phyloP scores from a whole-genome alignment of 1,140 invertebrate species.

The Argopecten irradians region DNA sequence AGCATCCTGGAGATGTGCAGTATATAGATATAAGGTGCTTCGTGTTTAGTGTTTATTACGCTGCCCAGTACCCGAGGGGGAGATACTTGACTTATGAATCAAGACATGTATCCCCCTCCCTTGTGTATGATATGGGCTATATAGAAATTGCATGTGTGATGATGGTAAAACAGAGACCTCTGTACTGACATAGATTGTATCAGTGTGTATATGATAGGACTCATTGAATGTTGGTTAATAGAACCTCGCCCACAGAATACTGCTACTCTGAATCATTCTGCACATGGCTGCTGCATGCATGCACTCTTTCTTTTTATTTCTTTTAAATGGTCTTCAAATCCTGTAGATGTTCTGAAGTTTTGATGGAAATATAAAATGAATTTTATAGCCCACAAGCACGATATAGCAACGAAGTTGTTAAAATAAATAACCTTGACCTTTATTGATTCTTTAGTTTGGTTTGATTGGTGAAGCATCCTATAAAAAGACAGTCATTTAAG shows the following conservation, averaged over 20 bases:
- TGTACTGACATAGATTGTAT: not conserved
- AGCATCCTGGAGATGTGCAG: not conserved
- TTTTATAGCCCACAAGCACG: too few relatives aligned
- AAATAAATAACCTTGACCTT: too few relatives aligned
- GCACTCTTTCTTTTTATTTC: not conserved
- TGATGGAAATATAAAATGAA: not conserved
- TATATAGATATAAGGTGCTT: not conserved
- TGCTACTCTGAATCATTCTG: not conserved
- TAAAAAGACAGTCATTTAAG: too few relatives aligned
- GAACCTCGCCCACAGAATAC: conserved; percentile 20
- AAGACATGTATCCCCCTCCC: not conserved
- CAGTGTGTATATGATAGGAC: conserved; percentile 5
- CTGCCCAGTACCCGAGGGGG: not conserved
- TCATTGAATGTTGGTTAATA: not conserved
- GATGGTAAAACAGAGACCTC: not conserved
- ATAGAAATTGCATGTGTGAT: not conserved
- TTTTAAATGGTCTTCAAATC: not conserved
- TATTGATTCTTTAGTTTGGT: too few relatives aligned
- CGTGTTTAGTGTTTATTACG: not conserved
- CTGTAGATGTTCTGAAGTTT: not conserved
- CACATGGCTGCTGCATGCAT: conserved; percentile 19
- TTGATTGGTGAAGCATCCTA: too few relatives aligned
- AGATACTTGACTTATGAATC: not conserved
- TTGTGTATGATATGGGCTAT: not conserved
- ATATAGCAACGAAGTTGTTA: too few relatives aligned